These are phyloP conservation scores for Physella acuta DNA, from an alignment of 1,140 invertebrate species.

Conservation along the genomic window DNA sequence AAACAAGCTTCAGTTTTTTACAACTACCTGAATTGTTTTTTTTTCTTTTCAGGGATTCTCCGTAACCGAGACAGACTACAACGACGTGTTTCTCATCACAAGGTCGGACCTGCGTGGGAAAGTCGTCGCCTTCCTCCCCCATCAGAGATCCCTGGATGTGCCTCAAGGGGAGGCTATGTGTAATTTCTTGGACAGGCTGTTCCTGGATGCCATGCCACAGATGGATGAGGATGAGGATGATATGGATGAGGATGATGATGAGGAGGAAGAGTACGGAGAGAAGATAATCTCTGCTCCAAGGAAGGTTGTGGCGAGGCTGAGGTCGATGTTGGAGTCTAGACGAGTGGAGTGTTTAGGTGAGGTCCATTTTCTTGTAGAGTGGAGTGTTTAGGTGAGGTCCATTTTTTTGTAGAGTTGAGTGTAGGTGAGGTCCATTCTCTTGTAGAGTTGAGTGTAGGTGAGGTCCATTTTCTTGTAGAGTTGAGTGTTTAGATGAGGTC, in stretches of 20 bases:
- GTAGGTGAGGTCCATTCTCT: too few species aligned
- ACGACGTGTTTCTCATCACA: slow-evolving; percentile 47
- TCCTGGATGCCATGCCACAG: slow-evolving; percentile 35
- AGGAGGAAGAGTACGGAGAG: slow-evolving; percentile 30
- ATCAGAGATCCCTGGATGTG: slow-evolving; percentile 41
- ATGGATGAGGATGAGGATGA: slow-evolving; percentile 28
- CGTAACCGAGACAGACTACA: slow-evolving; percentile 44
- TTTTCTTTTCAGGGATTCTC: slow-evolving; percentile 35
- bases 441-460: too few species aligned
- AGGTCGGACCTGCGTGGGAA: slow-evolving; percentile 43
- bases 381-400: too few species aligned
- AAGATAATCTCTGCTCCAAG: slow-evolving; percentile 24
- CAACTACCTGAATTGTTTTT: background rate
- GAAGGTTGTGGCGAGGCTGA: slow-evolving; percentile 35
- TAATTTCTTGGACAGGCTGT: slow-evolving; percentile 43
- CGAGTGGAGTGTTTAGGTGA: slow-evolving; percentile 41
- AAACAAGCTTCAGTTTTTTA: background rate
- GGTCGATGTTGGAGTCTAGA: slow-evolving; percentile 39
- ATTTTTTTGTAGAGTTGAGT: too few species aligned
- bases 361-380: too few species aligned
- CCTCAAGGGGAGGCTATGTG: slow-evolving; percentile 47
- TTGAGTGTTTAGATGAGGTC: too few species aligned
- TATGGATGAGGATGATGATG: slow-evolving; percentile 33
- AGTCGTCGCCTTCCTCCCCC: slow-evolving; percentile 48
- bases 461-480: too few species aligned